phyloP scores from a whole-genome alignment of 2,113 vertebrate genomes.

The Cyprinodon tularosa region DNA sequence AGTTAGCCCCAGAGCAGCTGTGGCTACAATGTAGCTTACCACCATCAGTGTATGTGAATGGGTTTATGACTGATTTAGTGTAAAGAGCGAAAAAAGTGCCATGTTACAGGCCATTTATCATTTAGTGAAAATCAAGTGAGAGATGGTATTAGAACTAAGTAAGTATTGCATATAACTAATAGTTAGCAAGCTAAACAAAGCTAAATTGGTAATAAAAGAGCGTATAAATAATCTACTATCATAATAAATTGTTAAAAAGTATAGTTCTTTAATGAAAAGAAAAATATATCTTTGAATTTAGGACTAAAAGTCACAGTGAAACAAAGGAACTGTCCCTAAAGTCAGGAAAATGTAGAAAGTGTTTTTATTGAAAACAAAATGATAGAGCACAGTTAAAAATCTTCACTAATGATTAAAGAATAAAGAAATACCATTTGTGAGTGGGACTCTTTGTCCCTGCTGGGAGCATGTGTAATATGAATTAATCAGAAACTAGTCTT shows the following conservation, averaged over 20 bases:
- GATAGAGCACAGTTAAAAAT: constrained; percentile 20
- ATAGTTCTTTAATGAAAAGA: not conserved
- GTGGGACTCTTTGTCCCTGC: constrained; percentile 39
- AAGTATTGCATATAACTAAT: too few relatives aligned
- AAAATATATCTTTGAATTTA: not conserved
- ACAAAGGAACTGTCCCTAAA: not conserved
- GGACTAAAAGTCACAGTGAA: not conserved
- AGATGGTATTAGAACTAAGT: too few relatives aligned
- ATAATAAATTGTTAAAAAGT: not conserved
- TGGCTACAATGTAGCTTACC: too few relatives aligned
- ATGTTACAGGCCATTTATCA: too few relatives aligned
- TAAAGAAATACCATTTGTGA: constrained; percentile 25
- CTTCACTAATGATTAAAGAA: constrained; percentile 38
- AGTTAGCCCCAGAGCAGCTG: too few relatives aligned
- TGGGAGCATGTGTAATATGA: constrained; percentile 53
- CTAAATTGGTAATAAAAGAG: too few relatives aligned
- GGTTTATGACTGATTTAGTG: too few relatives aligned
- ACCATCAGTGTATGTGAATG: too few relatives aligned
- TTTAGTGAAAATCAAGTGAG: too few relatives aligned
- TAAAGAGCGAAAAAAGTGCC: too few relatives aligned
- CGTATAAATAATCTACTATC: not conserved
- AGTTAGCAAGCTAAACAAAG: too few relatives aligned
- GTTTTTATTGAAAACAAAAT: constrained; percentile 6
- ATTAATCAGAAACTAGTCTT: constrained; percentile 56
- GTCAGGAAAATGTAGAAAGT: not conserved